Conservation (phyloP, 2,888 invertebrate genomes). For the Meghimatium bilineatum region DNA sequence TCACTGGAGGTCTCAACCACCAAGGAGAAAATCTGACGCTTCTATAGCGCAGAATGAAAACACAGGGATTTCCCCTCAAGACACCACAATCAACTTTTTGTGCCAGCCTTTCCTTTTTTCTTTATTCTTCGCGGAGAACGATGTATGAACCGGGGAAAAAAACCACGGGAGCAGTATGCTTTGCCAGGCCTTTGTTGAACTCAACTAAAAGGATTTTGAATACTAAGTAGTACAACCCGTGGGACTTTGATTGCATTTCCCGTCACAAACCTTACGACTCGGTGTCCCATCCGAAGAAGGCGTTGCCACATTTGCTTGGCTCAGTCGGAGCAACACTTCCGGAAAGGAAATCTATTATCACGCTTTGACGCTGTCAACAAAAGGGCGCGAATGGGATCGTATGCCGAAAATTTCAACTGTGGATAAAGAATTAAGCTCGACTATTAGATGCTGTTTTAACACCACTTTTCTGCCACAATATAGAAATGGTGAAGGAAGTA, state of each 20-base stretch:
- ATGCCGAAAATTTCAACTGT: background rate
- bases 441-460: constrained; percentile 1
- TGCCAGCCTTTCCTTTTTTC: constrained; percentile 6
- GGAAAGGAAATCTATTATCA: constrained; percentile 20
- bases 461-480: background rate
- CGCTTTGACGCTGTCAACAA: constrained; percentile 3
- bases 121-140: background rate
- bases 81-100: constrained; percentile 6
- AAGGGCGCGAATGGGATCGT: background rate
- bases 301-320: constrained; percentile 25
- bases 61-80: background rate
- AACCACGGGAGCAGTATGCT: constrained; percentile 6
- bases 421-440: background rate
- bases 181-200: constrained; percentile 21
- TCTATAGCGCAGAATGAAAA: background rate
- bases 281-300: constrained; percentile 16
- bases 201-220: constrained; percentile 21
- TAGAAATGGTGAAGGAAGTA: background rate
- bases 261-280: constrained; percentile 22
- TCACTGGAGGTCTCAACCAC: constrained; percentile 13
- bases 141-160: background rate
- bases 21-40: background rate
- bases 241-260: constrained; percentile 16
- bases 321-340: constrained; percentile 3
- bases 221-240: constrained; percentile 20